Evolutionary conservation across 2,113 vertebrate species (phyloP).

Genomic region (Catharus fuscescens): DNA sequence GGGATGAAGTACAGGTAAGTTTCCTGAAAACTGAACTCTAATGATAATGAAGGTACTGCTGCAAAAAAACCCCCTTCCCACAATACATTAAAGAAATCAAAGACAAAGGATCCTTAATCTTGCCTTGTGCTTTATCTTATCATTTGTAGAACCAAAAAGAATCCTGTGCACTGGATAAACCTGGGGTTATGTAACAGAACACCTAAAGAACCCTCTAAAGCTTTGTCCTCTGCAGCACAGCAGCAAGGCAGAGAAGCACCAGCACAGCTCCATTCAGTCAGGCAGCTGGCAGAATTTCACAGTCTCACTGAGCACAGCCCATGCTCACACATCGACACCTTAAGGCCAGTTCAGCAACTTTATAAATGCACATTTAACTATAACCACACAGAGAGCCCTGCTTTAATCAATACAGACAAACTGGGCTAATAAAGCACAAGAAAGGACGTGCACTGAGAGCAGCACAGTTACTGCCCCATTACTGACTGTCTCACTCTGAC

Average conservation of each 20-base stretch:
- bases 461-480: background rate
- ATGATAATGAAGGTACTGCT: background rate
- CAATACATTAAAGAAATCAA: background rate
- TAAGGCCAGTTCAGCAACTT: background rate
- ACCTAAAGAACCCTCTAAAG: background rate
- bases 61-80: background rate
- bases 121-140: background rate
- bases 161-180: background rate
- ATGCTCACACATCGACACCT: fast-evolving
- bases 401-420: fast-evolving
- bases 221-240: background rate
- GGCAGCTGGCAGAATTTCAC: background rate
- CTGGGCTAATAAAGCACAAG: background rate
- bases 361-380: background rate
- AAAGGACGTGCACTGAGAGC: background rate
- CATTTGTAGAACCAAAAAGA: background rate
- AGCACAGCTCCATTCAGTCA: background rate
- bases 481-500: background rate
- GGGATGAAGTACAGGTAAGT: background rate
- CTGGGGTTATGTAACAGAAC: background rate
- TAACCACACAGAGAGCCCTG: fast-evolving
- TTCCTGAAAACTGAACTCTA: background rate
- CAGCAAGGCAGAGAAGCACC: background rate
- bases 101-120: background rate
- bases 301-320: background rate